Conservation (phyloP, 2,888 invertebrate species). For the Caradrina clavipalpis region DNA sequence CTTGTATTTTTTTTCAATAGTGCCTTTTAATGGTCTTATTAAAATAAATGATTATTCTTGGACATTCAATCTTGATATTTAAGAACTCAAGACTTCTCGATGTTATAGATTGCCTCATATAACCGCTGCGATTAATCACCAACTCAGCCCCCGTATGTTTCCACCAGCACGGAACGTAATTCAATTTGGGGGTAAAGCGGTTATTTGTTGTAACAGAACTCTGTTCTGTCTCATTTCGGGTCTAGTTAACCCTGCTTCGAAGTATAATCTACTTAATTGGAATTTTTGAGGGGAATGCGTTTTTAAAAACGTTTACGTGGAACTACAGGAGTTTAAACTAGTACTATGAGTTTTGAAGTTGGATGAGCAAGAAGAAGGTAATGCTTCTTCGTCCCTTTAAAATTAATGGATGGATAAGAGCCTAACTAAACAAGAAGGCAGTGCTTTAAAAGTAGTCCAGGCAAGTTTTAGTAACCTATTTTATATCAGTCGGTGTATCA, state of each 20-base stretch:
- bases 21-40: no score
- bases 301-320: slow-evolving; percentile 12
- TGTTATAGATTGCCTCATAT: background rate
- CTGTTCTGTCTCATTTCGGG: slow-evolving; percentile 80
- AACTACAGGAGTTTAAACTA: slow-evolving; percentile 21
- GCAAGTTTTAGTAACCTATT: no score
- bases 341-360: background rate
- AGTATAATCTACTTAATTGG: slow-evolving; percentile 78
- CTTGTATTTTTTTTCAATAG: no score
- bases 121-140: slow-evolving; percentile 28
- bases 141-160: slow-evolving; percentile 63
- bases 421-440: no score
- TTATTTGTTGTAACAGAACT: slow-evolving; percentile 83
- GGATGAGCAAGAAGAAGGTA: background rate
- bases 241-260: slow-evolving; percentile 79
- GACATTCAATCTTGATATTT: no score
- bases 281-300: slow-evolving; percentile 69
- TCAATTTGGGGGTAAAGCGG: slow-evolving; percentile 84
- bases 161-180: slow-evolving; percentile 75
- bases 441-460: no score
- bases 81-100: no score
- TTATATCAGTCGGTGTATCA: no score
- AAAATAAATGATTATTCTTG: no score
- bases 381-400: background rate
- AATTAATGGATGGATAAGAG: no score